Evolutionary conservation across 2,888 invertebrate species (phyloP).

Genomic region (Hydrotaea diabolus): DNA sequence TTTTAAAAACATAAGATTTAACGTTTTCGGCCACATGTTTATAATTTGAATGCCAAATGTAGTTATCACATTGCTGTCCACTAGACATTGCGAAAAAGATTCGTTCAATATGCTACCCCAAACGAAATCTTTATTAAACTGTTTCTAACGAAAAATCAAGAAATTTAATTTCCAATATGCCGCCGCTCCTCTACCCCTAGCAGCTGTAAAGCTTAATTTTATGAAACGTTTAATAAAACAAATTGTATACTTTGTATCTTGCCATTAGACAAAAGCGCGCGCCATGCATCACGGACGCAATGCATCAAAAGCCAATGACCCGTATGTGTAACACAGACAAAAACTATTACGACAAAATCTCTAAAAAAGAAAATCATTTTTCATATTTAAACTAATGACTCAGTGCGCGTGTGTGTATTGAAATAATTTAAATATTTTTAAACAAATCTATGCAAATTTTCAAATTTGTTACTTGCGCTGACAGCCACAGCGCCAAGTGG

Average conservation of each 20-base stretch:
- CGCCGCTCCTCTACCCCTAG: background rate
- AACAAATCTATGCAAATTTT: constrained; percentile 5
- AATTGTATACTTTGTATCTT: constrained; percentile 20
- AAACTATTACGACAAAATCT: background rate
- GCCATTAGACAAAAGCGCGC: background rate
- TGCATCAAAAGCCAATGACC: constrained; percentile 18
- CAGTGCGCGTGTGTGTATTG: background rate
- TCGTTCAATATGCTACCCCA: background rate
- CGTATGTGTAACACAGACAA: background rate
- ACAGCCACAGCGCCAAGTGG: constrained; percentile 36
- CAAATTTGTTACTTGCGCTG: constrained; percentile 24
- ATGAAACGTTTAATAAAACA: background rate
- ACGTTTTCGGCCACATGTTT: background rate
- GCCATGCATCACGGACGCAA: background rate
- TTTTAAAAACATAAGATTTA: too few relatives aligned
- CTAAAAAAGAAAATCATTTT: background rate
- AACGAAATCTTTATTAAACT: too few relatives aligned
- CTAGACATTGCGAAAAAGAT: background rate
- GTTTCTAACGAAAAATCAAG: too few relatives aligned
- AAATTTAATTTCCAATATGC: too few relatives aligned
- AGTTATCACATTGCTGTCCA: background rate
- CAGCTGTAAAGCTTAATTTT: too few relatives aligned
- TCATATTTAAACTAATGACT: background rate
- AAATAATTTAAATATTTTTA: constrained; percentile 21
- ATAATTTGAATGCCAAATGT: background rate